Base-by-base conservation (phyloP, 2,113 vertebrate species). In the Clupea harengus region DNA sequence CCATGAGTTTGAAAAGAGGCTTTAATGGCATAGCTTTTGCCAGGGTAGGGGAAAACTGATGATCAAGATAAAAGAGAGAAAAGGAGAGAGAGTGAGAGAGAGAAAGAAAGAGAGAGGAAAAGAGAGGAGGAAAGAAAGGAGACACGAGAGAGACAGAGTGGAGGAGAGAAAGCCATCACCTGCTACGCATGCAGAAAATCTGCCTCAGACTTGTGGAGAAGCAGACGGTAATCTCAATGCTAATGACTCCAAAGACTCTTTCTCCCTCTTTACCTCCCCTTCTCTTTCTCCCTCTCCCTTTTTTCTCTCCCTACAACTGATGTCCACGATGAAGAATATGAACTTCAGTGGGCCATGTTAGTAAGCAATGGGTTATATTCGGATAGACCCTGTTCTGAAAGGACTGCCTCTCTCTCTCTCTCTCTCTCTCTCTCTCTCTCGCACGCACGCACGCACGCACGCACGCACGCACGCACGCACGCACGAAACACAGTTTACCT, bases 121-220 rank as follows among this genome's bases (percentile, higher is more conserved):
- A 28, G 64, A 72, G 10, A 72, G 25, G 4, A 13, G 15, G 15
- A 72, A 28, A 64, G 20, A 72, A 72, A 13, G n/a, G 28, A 72
- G 22, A 25, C 39, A 2, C 39, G 39, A 72, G 11, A 25, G 25
- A 72, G 9, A 11, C 64, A 39, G 2, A 32, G n/a, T 28, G 64
- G 64, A 72, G 64, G n/a, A 72, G 60, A 60, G 54, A 67, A 67
- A 67, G 60, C 60, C n/a, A 67, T 67, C 60, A 67, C 60, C 25
- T 67, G 60, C 60, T 25, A 67, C n/a, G 60, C 25, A 67, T 67
- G 60, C 60, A 67, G 60, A 28, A 67, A 67, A 67, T 64, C n/a
- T 25, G 60, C 6, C 60, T 67, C 6, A 67, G 60, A 67, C 22
- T 67, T 67, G 60, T 22, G n/a, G 22, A 9, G 60, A 25, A 67